Evolutionary conservation across 1,140 invertebrate species (phyloP).

Genomic region (Homalodisca vitripennis): DNA sequence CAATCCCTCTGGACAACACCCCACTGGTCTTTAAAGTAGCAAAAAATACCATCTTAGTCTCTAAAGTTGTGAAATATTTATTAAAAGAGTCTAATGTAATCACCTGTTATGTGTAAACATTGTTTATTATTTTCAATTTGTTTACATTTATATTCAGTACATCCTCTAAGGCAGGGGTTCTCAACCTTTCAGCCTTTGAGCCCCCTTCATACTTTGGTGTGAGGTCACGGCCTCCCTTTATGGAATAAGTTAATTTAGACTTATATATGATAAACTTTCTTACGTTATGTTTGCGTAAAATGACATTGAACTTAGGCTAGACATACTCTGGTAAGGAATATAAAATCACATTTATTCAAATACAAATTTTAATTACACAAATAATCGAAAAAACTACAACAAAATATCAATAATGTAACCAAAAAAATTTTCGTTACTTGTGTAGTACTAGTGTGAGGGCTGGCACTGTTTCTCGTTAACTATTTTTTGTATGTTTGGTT

Average conservation of each 20-base stretch:
- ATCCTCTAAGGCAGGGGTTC: background rate
- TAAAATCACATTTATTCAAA: background rate
- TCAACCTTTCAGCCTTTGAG: background rate
- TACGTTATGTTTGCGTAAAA: background rate
- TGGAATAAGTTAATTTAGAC: background rate
- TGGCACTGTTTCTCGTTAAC: conserved; percentile 35
- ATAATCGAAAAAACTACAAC: background rate
- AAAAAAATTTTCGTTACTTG: background rate
- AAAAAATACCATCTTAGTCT: too few species aligned
- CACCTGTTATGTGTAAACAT: too few species aligned
- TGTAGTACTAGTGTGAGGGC: too few species aligned
- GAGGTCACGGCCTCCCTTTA: background rate
- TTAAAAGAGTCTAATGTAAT: too few species aligned
- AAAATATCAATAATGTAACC: background rate
- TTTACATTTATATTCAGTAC: too few species aligned
- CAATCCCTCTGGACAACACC: too few species aligned
- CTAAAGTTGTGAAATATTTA: too few species aligned
- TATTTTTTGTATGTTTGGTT: conserved; percentile 29
- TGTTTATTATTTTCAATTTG: too few species aligned
- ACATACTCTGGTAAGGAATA: background rate
- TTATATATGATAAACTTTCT: background rate
- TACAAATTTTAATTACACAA: background rate
- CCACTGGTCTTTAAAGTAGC: too few species aligned
- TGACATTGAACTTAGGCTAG: background rate
- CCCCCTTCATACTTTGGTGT: background rate